Base-by-base conservation (phyloP, 2,888 invertebrate species). In the Linnaemya vulpina region DNA sequence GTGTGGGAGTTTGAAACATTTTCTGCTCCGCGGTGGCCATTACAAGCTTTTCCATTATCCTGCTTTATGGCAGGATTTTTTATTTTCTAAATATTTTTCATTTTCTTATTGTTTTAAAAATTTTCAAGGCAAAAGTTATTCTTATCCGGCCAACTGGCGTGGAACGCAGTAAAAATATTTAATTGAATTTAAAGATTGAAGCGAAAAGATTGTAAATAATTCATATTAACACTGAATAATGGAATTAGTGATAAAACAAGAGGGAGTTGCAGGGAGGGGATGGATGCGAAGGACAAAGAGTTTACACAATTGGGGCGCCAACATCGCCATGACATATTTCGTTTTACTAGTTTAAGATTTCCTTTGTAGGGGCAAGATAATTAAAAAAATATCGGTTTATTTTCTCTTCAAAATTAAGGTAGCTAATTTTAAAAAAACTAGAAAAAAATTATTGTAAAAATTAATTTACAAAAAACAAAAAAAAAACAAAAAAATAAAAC, bases 111-210 rank as follows among this genome's bases (percentile, higher is more conserved):
- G 40, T 70, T 79, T 71, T 17, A n/a, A 53, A 62, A 1, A 25
- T 35, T 74, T 65, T 49, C 11, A 51, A 38, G 53, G 11, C n/a
- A 13, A 15, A 74, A 70, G 40, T 22, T 49, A 49, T 43, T 62
- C 78, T 60, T 77, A 75, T 11, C 9, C 22, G 51, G 46, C 55
- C 68, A 78, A 46, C 35, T 84, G 65, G 30, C 30, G 35, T 22
- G 53, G 40, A 80, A 30, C 3, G 20, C 22, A 20, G 46, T 0
- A 46, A 30, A 30, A 60, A 38, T 40, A 51, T 80, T 55, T 84
- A 84, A 81, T 84, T 84, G 70, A 84, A 82, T 74, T 74, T 51
- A 51, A 68, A 74, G 63, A 82, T 82, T 79, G 77, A 77, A 43
- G 10, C 30, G 9, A 7, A 22, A 63, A 74, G 68, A 84, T 78